Percentiles rank a stretch among this genome's conserved stretches.
These are phyloP conservation scores for Abrostola tripartita DNA, from an alignment of 2,888 invertebrate genomes.

Conservation along the genomic window DNA sequence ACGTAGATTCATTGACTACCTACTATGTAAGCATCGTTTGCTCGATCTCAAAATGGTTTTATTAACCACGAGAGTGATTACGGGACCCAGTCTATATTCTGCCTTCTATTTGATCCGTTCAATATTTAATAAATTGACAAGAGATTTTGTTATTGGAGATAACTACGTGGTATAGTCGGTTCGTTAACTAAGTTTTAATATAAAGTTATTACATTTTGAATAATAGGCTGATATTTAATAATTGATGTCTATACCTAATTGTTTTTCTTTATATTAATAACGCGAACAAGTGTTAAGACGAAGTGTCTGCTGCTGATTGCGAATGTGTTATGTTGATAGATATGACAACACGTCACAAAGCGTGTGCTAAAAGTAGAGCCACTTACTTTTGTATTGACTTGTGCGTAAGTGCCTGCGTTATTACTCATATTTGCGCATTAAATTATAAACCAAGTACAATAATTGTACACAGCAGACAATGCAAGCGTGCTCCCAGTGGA, in stretches of 20 bases:
- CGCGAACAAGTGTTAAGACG: too few species aligned
- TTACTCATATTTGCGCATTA: constrained; percentile 6
- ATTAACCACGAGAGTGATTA: constrained; percentile 28
- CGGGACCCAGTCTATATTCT: constrained; percentile 15
- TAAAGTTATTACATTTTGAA: neutral
- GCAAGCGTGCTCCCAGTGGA: neutral
- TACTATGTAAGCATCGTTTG: constrained; percentile 16
- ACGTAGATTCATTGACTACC: constrained; percentile 7
- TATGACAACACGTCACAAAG: neutral
- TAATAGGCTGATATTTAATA: neutral
- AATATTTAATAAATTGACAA: constrained; percentile 26
- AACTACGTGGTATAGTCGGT: neutral
- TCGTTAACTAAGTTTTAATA: neutral
- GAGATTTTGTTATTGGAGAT: constrained; percentile 7
- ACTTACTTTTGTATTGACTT: neutral
- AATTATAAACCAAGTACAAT: neutral
- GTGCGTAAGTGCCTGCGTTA: neutral
- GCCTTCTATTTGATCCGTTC: constrained; percentile 18
- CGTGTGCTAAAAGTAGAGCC: neutral
- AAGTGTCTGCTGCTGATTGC: too few species aligned
- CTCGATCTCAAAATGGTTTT: constrained; percentile 38
- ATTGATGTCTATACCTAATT: neutral
- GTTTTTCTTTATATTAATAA: neutral
- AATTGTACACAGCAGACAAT: neutral
- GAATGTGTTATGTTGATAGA: neutral